Conservation (phyloP, 2,888 invertebrate genomes). For the Pammene aurita region DNA sequence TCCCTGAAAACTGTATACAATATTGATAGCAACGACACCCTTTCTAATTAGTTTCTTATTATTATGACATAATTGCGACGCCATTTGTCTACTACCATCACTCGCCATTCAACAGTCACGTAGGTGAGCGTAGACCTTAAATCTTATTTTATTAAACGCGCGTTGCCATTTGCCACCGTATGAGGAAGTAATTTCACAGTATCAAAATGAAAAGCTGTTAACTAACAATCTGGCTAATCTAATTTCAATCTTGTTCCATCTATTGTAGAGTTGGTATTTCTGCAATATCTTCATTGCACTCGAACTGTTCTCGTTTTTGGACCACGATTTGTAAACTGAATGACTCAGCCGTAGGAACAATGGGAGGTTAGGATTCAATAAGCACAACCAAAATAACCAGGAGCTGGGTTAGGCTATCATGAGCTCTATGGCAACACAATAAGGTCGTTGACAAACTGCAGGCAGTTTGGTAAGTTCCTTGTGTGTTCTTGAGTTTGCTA, state of each 20-base stretch:
- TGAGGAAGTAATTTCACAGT: constrained; percentile 34
- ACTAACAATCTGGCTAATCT: neutral
- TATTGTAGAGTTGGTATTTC: neutral
- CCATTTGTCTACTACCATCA: neutral
- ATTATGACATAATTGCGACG: too few species aligned
- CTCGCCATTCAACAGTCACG: neutral
- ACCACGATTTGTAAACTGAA: constrained; percentile 15
- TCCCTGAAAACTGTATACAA: too few species aligned
- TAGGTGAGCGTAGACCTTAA: constrained; percentile 14
- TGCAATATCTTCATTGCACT: neutral
- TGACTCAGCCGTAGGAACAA: constrained; percentile 35
- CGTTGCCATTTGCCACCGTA: constrained; percentile 12
- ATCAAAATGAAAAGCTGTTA: neutral
- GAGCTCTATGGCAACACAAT: neutral
- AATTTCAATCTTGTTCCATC: neutral
- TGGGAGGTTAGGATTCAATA: constrained; percentile 34
- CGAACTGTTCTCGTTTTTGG: neutral
- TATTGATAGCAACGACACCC: too few species aligned
- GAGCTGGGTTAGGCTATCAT: neutral
- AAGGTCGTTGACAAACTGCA: neutral
- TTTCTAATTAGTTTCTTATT: too few species aligned
- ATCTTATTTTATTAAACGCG: constrained; percentile 29
- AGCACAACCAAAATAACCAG: neutral
- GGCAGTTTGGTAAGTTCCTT: constrained; percentile 4
- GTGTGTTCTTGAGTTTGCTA: constrained; percentile 1